Evolutionary conservation across 2,888 invertebrate species (phyloP).

Genomic region (Perdita meconis): DNA sequence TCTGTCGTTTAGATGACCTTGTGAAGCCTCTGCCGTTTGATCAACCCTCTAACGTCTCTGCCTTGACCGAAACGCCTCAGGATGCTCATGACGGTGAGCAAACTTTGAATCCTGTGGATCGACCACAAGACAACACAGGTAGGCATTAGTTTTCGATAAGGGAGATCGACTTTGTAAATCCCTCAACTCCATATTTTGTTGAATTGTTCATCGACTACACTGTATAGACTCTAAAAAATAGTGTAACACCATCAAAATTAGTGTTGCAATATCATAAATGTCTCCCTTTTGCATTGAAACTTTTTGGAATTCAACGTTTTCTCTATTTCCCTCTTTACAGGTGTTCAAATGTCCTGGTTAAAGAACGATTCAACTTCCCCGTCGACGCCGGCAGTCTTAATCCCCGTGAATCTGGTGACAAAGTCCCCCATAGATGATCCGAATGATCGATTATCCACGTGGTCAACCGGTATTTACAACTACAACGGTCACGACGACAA

Average conservation of each 20-base stretch:
- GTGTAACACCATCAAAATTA: no score
- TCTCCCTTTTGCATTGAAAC: no score
- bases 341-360: slow-evolving; percentile 80
- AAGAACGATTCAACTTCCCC: slow-evolving; percentile 78
- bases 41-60: neutral
- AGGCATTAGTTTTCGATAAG: no score
- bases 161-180: no score
- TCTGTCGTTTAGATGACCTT: slow-evolving; percentile 84
- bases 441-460: slow-evolving; percentile 64
- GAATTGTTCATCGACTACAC: no score
- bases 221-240: no score
- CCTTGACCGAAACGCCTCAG: neutral
- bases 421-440: slow-evolving; percentile 68
- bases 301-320: no score
- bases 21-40: slow-evolving; percentile 77
- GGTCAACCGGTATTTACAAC: slow-evolving; percentile 63
- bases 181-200: no score
- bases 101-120: neutral
- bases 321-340: slow-evolving; percentile 55
- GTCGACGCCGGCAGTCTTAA: slow-evolving; percentile 73
- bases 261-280: no score
- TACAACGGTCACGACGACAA: slow-evolving; percentile 68
- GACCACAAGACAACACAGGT: no score
- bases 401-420: slow-evolving; percentile 76
- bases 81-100: neutral